A percentile compares a stretch with the other conserved stretches of the same genome.
phyloP scores from a whole-genome alignment of 35 echinoderm and acorn worm species.

The Diadema setosum region DNA sequence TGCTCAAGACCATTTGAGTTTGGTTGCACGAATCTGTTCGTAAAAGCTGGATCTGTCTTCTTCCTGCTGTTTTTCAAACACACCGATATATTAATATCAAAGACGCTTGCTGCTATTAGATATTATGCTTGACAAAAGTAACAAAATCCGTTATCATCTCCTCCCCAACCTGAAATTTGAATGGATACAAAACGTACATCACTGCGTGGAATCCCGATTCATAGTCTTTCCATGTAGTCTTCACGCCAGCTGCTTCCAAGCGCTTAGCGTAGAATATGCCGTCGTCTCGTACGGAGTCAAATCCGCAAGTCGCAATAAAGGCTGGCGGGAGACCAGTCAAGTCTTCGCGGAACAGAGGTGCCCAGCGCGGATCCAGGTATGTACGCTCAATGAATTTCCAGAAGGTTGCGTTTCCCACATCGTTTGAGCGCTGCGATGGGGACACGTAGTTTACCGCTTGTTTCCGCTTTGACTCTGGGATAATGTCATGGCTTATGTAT shows the following conservation, averaged over 20 bases:
- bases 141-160: neutral
- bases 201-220: neutral
- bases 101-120: no score
- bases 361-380: conserved; percentile 45
- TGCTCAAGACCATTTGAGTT: no score
- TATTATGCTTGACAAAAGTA: neutral
- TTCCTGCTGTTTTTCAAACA: no score
- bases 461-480: neutral
- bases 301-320: conserved; percentile 60
- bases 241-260: conserved; percentile 50
- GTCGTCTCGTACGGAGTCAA: conserved; percentile 66
- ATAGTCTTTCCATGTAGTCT: conserved; percentile 15
- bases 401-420: conserved; percentile 6
- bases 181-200: neutral
- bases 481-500: conserved; percentile 1
- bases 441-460: neutral
- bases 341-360: conserved; percentile 54
- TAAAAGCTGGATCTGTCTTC: no score
- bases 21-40: no score
- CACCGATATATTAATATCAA: no score
- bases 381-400: conserved; percentile 35
- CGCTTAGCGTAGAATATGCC: conserved; percentile 69
- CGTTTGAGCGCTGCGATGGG: neutral
- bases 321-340: conserved; percentile 70
- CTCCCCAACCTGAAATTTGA: neutral